A percentile compares a stretch with the other conserved stretches of the same genome.
These are phyloP conservation scores for Hirundo rustica DNA, from an alignment of 2,797 vertebrate species.

Conservation along the genomic window DNA sequence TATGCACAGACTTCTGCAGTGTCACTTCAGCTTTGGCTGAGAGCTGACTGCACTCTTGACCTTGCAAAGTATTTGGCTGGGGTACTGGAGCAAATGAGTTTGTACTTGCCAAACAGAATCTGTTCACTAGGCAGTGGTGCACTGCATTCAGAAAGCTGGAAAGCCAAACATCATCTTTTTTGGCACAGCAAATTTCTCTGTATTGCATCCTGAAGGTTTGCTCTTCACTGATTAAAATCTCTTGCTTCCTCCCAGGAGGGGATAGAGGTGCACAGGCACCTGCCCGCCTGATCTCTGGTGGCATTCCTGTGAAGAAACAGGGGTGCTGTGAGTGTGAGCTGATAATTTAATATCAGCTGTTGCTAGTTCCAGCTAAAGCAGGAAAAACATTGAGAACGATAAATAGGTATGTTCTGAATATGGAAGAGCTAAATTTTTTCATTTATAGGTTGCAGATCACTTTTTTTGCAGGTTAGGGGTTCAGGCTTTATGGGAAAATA, in stretches of 20 bases:
- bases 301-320: background rate
- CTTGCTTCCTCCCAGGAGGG: background rate
- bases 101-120: background rate
- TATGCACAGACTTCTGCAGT: background rate
- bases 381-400: background rate
- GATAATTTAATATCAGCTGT: background rate
- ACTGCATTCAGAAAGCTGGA: background rate
- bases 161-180: background rate
- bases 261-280: background rate
- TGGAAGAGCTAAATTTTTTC: background rate
- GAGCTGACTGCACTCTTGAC: background rate
- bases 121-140: accelerated
- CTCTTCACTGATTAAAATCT: background rate
- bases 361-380: background rate
- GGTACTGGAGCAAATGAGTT: background rate
- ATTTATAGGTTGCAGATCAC: background rate
- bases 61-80: background rate
- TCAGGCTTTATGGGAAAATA: background rate
- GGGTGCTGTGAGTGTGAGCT: background rate
- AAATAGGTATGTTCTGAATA: background rate
- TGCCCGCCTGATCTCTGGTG: background rate
- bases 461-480: background rate
- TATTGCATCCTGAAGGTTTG: background rate
- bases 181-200: background rate
- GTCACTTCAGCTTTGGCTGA: background rate